Conservation (phyloP, 2,797 vertebrate species). For the Rhinichthys osculus region DNA sequence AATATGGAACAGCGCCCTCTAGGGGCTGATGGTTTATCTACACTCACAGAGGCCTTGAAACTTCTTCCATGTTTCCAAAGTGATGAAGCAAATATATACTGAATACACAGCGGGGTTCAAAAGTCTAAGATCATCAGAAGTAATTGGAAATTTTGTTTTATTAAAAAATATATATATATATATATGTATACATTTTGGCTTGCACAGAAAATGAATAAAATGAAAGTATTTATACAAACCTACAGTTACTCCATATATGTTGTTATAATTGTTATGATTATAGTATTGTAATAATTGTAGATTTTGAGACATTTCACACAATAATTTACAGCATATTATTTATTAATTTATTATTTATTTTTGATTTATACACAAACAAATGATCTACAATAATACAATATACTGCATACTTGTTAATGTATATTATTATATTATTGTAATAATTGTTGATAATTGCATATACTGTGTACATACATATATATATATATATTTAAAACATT, state of each 20-base stretch:
- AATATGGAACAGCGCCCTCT: slow-evolving; percentile 64
- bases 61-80: neutral
- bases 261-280: neutral
- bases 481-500: too few species aligned
- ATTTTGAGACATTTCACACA: neutral
- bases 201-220: neutral
- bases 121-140: neutral
- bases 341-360: neutral
- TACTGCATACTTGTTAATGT: neutral
- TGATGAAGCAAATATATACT: neutral
- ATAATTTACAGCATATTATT: neutral
- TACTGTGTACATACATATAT: neutral
- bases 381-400: neutral
- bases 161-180: too few species aligned
- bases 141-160: too few species aligned
- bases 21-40: slow-evolving; percentile 54
- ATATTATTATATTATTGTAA: neutral
- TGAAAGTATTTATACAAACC: neutral
- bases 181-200: too few species aligned
- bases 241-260: neutral
- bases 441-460: neutral
- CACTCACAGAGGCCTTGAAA: neutral
- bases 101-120: neutral
- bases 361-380: neutral
- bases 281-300: neutral